Base-by-base conservation (phyloP, 2,888 invertebrate genomes). In the Anoplius nigerrimus region DNA sequence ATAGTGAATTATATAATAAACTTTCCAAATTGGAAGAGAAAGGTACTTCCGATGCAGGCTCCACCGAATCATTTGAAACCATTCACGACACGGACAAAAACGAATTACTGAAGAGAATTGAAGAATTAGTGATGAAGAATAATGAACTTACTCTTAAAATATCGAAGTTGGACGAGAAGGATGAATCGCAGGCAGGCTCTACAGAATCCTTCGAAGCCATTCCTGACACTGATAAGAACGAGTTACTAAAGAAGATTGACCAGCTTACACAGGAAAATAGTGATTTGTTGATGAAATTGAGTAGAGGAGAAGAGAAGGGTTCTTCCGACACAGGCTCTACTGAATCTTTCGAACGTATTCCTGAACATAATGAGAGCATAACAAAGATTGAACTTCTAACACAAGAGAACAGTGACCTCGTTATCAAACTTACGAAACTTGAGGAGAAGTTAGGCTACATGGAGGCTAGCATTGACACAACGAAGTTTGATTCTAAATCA, bases 1-100 rank as follows among this genome's bases (percentile, higher is more conserved):
- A 95, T 83, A 93, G 93, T 79, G 95, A 94, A 70, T 88, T 95
- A 11, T 90, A 92, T 24, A 94, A 93, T 78, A 94, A 93, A 86
- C 88, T 95, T 43, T 93, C 94, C 77, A 95, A 95, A 85, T 83
- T 94, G 4, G 94, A 86, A 45, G 83, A 84, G 13, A 86, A 86
- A 21, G 73, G 78, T 56, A 74, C 81, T 2, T 86, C 84, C 0
- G 84, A 86, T 16, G 71, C 82, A 3, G 85, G 84, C 21, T 86
- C 83, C 0, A 86, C 82, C 0, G 86, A 84, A 57, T 85, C 85
- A 0, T 86, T 86, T 18, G 85, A 86, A 72, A 82, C 80, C 13
- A 72, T 82, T 48, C 83, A 81, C 2, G 82, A 81, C 55, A 68
- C 74, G 0, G 85, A 84, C 8, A 81, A 69, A 58, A 81, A 59